These are phyloP conservation scores for Galago senegalensis DNA, from an alignment of 2,797 vertebrate genomes.

Conservation along the genomic window DNA sequence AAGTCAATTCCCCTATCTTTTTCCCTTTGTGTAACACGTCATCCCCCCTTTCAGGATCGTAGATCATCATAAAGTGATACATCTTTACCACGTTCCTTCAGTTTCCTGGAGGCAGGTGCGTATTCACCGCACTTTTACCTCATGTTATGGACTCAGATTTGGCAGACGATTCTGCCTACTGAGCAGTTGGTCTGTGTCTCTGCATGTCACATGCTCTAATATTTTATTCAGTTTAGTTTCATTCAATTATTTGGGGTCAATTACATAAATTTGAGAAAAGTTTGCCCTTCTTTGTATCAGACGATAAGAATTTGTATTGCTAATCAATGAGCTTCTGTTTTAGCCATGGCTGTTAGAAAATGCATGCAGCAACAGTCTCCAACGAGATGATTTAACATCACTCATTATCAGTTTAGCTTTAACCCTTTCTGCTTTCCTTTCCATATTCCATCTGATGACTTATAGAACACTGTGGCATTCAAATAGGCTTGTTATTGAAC, in stretches of 20 bases:
- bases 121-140: neutral
- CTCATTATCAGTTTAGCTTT: neutral
- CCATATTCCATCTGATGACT: neutral
- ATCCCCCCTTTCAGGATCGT: neutral
- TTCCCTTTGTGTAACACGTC: neutral
- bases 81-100: constrained; percentile 1
- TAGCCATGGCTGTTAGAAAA: neutral
- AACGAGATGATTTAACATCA: neutral
- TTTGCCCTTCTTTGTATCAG: neutral
- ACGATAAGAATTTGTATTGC: neutral
- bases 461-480: neutral
- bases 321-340: neutral
- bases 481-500: neutral
- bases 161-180: neutral
- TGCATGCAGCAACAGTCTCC: neutral
- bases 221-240: neutral
- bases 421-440: neutral
- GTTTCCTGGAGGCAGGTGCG: neutral
- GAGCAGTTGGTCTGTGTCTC: neutral
- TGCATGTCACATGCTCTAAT: neutral
- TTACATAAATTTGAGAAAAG: neutral
- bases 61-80: neutral
- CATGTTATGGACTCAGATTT: neutral
- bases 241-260: neutral
- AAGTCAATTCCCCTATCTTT: neutral